These are phyloP conservation scores for Solea senegalensis DNA, from an alignment of 2,113 vertebrate genomes.

Conservation along the genomic window DNA sequence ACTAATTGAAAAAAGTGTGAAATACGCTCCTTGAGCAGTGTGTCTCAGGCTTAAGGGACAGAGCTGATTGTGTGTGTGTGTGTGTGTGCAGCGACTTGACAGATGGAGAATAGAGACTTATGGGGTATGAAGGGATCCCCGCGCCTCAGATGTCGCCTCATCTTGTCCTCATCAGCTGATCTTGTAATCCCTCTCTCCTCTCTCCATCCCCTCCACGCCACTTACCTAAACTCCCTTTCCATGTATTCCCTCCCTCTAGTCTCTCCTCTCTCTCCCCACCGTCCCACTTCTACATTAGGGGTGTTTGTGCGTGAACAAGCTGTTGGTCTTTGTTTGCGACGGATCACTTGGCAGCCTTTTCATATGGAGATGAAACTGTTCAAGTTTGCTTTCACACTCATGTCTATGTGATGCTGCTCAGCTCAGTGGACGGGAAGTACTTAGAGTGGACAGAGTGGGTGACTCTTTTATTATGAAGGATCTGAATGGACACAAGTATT, in stretches of 20 bases:
- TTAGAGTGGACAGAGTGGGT: background rate
- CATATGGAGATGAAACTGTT: constrained; percentile 23
- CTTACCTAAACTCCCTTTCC: constrained; percentile 15
- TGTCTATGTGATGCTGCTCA: background rate
- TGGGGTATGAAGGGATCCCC: constrained; percentile 37
- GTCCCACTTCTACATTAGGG: constrained; percentile 29
- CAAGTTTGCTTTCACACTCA: background rate
- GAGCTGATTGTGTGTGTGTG: background rate
- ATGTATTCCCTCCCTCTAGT: constrained; percentile 4
- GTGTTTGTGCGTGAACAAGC: constrained; percentile 35
- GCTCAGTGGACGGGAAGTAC: too few species aligned
- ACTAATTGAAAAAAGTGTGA: too few species aligned
- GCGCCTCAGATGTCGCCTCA: constrained; percentile 43
- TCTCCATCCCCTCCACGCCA: background rate
- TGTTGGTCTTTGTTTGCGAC: constrained; percentile 44
- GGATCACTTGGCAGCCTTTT: constrained; percentile 16
- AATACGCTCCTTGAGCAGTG: too few species aligned
- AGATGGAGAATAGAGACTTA: constrained; percentile 31
- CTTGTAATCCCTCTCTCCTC: constrained; percentile 24
- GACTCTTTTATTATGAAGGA: constrained; percentile 16
- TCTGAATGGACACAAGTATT: background rate
- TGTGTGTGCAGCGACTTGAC: constrained; percentile 2
- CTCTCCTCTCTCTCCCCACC: constrained; percentile 9
- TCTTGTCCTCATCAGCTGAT: constrained; percentile 36
- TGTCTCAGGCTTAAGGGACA: too few species aligned